These are phyloP conservation scores for Upupa epops DNA, from an alignment of 2,113 vertebrate species.

Conservation along the genomic window DNA sequence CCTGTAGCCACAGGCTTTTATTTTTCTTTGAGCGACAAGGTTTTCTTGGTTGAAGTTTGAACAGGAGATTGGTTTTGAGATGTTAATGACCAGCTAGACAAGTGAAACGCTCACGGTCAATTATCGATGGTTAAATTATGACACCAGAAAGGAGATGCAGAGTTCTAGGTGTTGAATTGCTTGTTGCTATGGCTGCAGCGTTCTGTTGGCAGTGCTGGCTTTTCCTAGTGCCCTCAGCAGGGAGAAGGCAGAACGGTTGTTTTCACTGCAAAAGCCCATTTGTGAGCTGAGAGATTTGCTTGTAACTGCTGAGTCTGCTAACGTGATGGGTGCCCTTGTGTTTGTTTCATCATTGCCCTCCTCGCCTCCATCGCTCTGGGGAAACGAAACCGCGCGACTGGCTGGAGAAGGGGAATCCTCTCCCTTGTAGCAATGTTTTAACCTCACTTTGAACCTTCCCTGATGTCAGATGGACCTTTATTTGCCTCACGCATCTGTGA, in stretches of 20 bases:
- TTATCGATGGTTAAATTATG: conserved; percentile 11
- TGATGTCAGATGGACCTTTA: neutral
- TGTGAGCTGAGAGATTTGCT: neutral
- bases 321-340: neutral
- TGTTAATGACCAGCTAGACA: neutral
- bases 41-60: neutral
- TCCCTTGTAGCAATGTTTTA: conserved; percentile 5
- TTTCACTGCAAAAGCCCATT: neutral
- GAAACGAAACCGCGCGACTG: neutral
- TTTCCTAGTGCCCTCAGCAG: neutral
- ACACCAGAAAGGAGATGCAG: conserved; percentile 38
- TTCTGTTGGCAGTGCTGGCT: conserved; percentile 7
- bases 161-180: conserved; percentile 21
- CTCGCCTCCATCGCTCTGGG: neutral
- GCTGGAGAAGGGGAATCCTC: neutral
- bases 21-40: neutral
- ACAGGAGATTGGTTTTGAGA: neutral
- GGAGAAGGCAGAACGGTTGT: neutral
- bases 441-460: neutral
- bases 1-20: neutral
- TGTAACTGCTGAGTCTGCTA: neutral
- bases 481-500: neutral
- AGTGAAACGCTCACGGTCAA: neutral
- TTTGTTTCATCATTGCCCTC: neutral
- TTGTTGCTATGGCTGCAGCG: conserved; percentile 50